Evolutionary conservation across 2,888 invertebrate species (phyloP).

Genomic region (Onchidella celtica): DNA sequence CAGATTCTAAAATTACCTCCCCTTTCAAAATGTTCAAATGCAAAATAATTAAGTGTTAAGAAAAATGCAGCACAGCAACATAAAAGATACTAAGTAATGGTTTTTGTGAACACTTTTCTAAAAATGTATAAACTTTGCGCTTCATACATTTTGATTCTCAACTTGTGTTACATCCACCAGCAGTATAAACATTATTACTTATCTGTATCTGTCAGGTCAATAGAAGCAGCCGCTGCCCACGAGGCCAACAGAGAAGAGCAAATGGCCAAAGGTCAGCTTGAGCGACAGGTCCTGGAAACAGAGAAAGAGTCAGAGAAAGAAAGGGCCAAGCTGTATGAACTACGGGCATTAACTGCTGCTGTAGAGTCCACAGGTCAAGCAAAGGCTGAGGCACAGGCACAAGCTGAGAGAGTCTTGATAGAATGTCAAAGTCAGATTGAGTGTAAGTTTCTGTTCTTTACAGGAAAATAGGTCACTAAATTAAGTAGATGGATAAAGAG

Average conservation of each 20-base stretch:
- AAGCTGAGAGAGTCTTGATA: constrained; percentile 71
- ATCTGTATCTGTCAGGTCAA: constrained; percentile 69
- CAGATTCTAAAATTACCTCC: too few species aligned
- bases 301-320: constrained; percentile 75
- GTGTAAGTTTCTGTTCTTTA: constrained; percentile 55
- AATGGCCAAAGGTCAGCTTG: constrained; percentile 72
- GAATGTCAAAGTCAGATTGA: constrained; percentile 76
- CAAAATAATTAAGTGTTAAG: too few species aligned
- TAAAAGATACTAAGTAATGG: too few species aligned
- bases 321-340: constrained; percentile 68
- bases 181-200: too few species aligned
- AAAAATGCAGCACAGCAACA: too few species aligned
- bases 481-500: not conserved
- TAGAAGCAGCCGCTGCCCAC: constrained; percentile 74
- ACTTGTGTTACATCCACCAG: too few species aligned
- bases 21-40: too few species aligned
- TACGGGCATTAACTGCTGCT: constrained; percentile 70
- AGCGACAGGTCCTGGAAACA: constrained; percentile 72
- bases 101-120: too few species aligned
- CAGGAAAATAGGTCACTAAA: too few species aligned
- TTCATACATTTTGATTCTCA: too few species aligned
- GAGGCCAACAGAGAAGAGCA: constrained; percentile 75
- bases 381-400: constrained; percentile 76
- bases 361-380: constrained; percentile 76
- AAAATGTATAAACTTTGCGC: too few species aligned